A percentile compares a stretch with the other conserved stretches of the same genome.
Conservation (phyloP, 2,888 invertebrate species). For the Torymus auratus region DNA sequence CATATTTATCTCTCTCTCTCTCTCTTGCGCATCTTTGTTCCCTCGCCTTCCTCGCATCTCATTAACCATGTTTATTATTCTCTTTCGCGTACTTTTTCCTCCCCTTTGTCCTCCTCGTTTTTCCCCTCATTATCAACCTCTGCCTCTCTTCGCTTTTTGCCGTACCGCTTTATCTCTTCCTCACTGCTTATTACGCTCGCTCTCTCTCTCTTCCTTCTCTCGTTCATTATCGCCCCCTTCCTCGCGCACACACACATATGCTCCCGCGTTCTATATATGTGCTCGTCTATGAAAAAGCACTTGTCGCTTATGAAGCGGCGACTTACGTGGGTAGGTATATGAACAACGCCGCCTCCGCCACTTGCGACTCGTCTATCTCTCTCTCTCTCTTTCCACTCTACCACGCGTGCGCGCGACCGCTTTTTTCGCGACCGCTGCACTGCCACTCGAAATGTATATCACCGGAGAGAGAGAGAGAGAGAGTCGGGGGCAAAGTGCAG, state of each 20-base stretch:
- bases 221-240: conserved; percentile 14
- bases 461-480: too few relatives aligned
- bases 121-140: not conserved
- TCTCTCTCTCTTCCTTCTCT: not conserved
- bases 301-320: conserved; percentile 17
- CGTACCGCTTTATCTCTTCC: too few relatives aligned
- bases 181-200: too few relatives aligned
- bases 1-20: not conserved
- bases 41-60: conserved; percentile 5
- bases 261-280: not conserved
- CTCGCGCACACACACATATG: not conserved
- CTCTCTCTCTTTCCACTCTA: too few relatives aligned
- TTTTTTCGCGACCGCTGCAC: too few relatives aligned
- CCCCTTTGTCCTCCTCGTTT: not conserved
- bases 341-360: conserved; percentile 3
- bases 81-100: conserved; percentile 14
- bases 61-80: conserved; percentile 35
- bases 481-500: too few relatives aligned
- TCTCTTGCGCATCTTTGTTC: conserved; percentile 2
- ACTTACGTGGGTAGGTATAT: not conserved
- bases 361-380: not conserved
- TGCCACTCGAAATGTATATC: too few relatives aligned
- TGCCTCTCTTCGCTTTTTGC: not conserved
- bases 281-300: conserved; percentile 32
- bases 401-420: not conserved